Base-by-base conservation (phyloP, 2,888 invertebrate genomes). In the Cheilosia grossa region DNA sequence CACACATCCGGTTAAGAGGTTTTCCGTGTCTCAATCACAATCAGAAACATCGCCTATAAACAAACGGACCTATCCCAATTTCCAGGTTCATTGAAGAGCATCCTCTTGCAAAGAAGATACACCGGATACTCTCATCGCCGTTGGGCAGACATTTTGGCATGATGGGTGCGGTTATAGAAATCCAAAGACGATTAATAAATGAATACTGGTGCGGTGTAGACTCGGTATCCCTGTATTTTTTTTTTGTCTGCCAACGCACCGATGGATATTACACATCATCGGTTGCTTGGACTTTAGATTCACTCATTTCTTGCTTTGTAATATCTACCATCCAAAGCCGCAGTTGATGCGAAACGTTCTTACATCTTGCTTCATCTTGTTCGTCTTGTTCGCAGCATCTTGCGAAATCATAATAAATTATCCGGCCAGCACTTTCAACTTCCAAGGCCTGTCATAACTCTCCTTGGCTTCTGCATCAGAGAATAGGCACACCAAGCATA, bases 51-150 rank as follows among this genome's bases (percentile, higher is more conserved):
- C 63, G 63, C 17, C 67, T 63, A 73, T 79, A 74, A 83, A 70
- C 66, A 53, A 64, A 66, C 58, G 42, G 79, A 83, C 83, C 83
- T 79, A 83, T 83, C 83, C 83, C 83, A 83, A 83, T 83, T 79
- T 79, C 51, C 70, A 79, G 79, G 79, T 83, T 80, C 79, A 83
- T 83, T 83, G 73, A 79, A 69, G 59, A 69, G 49, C n/a, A 49
- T 77, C 61, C 37, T 19, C 61, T 30, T 67, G 30, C 15, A n/a
- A 2, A 2, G 33, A 37, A 44, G n/a, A 30, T 47, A 66, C 77
- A 72, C 74, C 83, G 74, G 77, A 78, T 82, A 66, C 69, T 63
- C 30, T 64, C 74, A 42, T 83, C 47, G 40, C 58, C 73, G 56
- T 13, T 64, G 74, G 74, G 53, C 79, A 72, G 53, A 37, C 42